Conservation (phyloP, 1,140 invertebrate genomes). For the Hyposmocoma kahamanoa region DNA sequence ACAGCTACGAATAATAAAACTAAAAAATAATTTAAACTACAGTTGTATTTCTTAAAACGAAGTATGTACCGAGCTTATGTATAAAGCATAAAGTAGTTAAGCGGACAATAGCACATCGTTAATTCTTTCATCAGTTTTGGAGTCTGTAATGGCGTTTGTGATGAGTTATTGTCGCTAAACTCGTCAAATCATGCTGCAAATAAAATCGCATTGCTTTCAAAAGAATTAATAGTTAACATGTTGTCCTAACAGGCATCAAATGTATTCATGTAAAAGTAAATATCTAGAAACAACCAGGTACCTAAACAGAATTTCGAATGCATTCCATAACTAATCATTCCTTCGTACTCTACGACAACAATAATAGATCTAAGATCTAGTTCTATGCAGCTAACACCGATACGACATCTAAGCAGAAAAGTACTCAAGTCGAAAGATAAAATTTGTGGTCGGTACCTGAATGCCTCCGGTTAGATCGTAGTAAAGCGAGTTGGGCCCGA, state of each 20-base stretch:
- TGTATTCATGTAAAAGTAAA: background rate
- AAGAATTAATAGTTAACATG: background rate
- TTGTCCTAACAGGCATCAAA: no score
- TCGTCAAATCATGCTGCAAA: conserved; percentile 1
- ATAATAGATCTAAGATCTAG: conserved; percentile 13
- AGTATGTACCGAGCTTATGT: no score
- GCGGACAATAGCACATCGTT: no score
- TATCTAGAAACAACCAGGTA: conserved; percentile 57
- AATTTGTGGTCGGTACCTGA: conserved; percentile 64
- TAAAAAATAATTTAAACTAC: no score
- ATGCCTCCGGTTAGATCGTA: conserved; percentile 71
- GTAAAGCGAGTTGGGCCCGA: conserved; percentile 68
- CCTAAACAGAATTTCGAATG: conserved; percentile 22
- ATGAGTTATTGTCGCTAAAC: background rate
- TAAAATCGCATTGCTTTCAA: background rate
- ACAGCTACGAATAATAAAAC: no score
- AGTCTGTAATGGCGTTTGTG: no score
- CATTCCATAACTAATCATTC: background rate
- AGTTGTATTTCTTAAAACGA: no score
- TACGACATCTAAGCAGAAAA: no score
- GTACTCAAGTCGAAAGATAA: conserved; percentile 18
- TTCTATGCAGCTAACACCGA: no score
- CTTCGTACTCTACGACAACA: no score
- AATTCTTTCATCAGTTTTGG: no score
- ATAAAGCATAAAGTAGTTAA: no score